A percentile compares a stretch with the other conserved stretches of the same genome.
Evolutionary conservation across 2,113 vertebrate genomes (phyloP).

Genomic region (Tichodroma muraria): DNA sequence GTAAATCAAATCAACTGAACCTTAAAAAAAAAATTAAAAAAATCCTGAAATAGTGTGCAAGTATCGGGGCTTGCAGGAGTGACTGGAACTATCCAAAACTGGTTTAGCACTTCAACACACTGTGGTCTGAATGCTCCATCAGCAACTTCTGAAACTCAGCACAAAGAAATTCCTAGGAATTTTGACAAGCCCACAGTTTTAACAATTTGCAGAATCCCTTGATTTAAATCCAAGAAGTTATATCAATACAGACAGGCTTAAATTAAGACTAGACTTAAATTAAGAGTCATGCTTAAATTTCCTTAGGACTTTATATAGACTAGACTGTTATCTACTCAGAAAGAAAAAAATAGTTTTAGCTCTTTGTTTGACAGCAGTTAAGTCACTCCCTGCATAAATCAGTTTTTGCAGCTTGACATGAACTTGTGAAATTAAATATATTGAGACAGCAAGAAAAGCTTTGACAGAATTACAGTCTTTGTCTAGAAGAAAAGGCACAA

Average conservation of each 20-base stretch:
- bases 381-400: background rate
- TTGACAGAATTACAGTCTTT: background rate
- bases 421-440: background rate
- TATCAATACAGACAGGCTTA: background rate
- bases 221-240: background rate
- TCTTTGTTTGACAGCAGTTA: background rate
- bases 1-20: background rate
- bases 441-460: background rate
- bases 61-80: background rate
- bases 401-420: background rate
- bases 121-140: background rate
- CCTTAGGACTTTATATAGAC: background rate
- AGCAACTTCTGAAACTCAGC: background rate
- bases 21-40: background rate
- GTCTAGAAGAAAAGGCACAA: background rate
- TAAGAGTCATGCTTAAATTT: background rate
- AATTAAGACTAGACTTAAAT: background rate
- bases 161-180: background rate
- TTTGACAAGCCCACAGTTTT: background rate
- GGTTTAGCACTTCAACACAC: background rate
- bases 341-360: background rate
- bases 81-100: background rate
- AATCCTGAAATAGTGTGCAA: background rate
- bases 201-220: background rate
- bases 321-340: background rate